phyloP scores from a whole-genome alignment of 2,888 invertebrate genomes.

The Orthosia cruda region DNA sequence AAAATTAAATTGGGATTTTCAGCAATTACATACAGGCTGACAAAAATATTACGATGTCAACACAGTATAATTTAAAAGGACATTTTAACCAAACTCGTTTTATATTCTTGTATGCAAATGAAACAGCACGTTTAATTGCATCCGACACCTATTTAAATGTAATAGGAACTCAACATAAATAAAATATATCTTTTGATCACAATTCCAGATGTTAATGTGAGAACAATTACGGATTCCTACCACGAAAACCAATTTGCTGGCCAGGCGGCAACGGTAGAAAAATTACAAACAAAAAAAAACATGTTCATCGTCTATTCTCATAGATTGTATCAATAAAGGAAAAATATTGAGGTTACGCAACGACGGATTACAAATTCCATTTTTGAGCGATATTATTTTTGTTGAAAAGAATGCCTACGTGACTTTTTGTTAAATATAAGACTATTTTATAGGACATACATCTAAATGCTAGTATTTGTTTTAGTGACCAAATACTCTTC shows the following conservation, averaged over 20 bases:
- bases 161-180: conserved; percentile 33
- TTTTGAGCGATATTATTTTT: too few relatives aligned
- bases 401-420: too few relatives aligned
- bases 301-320: conserved; percentile 66
- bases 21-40: too few relatives aligned
- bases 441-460: too few relatives aligned
- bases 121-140: conserved; percentile 20
- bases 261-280: conserved; percentile 5
- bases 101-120: conserved; percentile 30
- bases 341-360: conserved; percentile 59
- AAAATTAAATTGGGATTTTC: too few relatives aligned
- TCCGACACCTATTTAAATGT: conserved; percentile 30
- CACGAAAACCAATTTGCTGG: conserved; percentile 70
- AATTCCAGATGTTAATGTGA: conserved; percentile 60
- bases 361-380: too few relatives aligned
- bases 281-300: conserved; percentile 47
- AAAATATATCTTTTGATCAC: conserved; percentile 52
- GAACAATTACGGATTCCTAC: conserved; percentile 65
- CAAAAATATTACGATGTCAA: neutral
- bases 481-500: too few relatives aligned
- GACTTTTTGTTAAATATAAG: too few relatives aligned
- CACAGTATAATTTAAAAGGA: neutral
- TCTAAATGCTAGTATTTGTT: too few relatives aligned
- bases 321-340: conserved; percentile 67
- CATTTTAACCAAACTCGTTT: neutral